phyloP scores from a whole-genome alignment of 2,113 vertebrate species.

The Coreoperca whiteheadi region DNA sequence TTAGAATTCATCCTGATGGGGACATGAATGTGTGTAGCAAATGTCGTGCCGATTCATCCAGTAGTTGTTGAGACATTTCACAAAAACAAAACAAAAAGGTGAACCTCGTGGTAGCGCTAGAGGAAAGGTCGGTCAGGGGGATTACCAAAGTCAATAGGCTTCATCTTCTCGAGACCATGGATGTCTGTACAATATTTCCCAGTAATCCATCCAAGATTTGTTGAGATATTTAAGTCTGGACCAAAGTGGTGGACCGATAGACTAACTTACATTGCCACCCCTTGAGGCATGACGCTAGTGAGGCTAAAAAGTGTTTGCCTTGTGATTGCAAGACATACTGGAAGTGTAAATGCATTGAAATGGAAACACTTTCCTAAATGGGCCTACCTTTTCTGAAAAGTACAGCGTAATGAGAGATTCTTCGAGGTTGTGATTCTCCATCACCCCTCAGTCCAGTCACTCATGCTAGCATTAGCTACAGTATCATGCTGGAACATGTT shows the following conservation, averaged over 20 bases:
- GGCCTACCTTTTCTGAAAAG: not conserved
- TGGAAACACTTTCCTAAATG: not conserved
- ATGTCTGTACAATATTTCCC: not conserved
- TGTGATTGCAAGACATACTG: not conserved
- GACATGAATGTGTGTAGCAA: not conserved
- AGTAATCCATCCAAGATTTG: not conserved
- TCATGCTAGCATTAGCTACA: not conserved
- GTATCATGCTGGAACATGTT: constrained; percentile 11
- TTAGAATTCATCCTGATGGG: not conserved
- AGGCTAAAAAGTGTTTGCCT: not conserved
- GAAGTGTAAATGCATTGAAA: not conserved
- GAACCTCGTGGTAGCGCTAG: not conserved
- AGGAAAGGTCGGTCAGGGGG: too few relatives aligned
- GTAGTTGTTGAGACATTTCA: not conserved
- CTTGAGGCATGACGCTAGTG: not conserved
- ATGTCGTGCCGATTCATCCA: not conserved
- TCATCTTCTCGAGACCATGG: not conserved
- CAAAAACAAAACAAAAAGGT: not conserved
- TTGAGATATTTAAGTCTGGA: constrained; percentile 2
- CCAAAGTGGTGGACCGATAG: not conserved
- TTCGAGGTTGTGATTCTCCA: not conserved
- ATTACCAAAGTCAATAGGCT: not conserved
- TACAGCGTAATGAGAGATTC: not conserved
- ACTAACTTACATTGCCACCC: not conserved
- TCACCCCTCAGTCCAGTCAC: constrained; percentile 1